Evolutionary conservation across 2,113 vertebrate genomes (phyloP).

Genomic region (Catharus fuscescens): DNA sequence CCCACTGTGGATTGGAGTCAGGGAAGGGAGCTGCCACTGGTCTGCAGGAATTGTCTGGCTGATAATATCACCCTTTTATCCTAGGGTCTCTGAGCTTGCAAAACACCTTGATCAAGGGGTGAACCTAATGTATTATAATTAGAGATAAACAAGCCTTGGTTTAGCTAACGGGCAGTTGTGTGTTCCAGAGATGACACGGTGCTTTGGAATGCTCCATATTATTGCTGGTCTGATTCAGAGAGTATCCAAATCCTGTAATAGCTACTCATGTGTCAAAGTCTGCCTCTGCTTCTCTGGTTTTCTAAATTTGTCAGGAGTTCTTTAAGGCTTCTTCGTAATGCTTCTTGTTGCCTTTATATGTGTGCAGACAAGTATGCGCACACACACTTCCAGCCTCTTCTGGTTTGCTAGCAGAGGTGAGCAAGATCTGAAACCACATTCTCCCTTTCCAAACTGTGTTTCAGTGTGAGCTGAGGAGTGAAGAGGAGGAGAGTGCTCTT

Average conservation of each 20-base stretch:
- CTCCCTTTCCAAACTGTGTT: neutral
- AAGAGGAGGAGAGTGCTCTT: neutral
- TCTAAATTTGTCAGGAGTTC: neutral
- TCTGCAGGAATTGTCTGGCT: neutral
- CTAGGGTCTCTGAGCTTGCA: neutral
- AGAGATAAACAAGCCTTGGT: neutral
- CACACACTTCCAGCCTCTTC: accelerated
- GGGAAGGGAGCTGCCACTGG: accelerated
- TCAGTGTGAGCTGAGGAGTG: neutral
- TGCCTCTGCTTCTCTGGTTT: neutral
- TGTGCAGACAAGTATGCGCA: accelerated
- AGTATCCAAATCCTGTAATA: neutral
- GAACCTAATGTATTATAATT: neutral
- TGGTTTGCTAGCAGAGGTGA: neutral
- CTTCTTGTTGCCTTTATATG: neutral
- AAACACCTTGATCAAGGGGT: neutral
- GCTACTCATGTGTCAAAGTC: neutral
- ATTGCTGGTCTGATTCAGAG: neutral
- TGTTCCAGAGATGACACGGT: neutral
- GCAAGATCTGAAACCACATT: neutral
- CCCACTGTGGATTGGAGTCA: accelerated
- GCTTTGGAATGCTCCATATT: neutral
- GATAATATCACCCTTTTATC: accelerated
- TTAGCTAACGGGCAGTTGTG: neutral
- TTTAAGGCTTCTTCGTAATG: neutral